These are phyloP conservation scores for Ianthella basta DNA, from an alignment of 37 sponge, comb jelly and placozoan species.

Conservation along the genomic window DNA sequence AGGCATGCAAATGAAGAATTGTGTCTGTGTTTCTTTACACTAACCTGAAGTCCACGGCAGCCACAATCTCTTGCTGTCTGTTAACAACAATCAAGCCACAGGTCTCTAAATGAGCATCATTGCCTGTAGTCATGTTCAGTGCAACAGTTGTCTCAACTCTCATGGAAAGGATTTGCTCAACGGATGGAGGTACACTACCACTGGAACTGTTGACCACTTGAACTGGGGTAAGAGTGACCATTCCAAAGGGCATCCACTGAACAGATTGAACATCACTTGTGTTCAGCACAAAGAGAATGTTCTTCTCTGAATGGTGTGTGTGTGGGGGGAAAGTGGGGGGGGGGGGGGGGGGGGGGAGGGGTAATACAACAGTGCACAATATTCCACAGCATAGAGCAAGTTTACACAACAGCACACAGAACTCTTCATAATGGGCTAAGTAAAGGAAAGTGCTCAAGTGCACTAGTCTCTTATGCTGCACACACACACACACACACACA, in stretches of 20 bases:
- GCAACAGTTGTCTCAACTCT: not conserved
- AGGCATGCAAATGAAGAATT: too few relatives aligned
- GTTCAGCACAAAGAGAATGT: not conserved
- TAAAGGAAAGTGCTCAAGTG: not conserved
- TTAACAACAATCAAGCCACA: slow-evolving; percentile 5
- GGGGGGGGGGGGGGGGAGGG: too few relatives aligned
- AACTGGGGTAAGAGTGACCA: not conserved
- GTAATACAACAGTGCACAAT: too few relatives aligned
- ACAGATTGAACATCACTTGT: not conserved
- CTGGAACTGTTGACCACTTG: not conserved
- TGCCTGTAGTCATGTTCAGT: not conserved
- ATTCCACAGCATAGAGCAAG: not conserved
- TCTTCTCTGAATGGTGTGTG: slow-evolving; percentile 23
- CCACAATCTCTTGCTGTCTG: slow-evolving; percentile 1
- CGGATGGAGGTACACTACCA: not conserved
- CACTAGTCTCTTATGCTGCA: not conserved
- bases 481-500: not conserved
- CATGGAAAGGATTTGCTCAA: slow-evolving; percentile 5
- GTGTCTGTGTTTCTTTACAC: not conserved
- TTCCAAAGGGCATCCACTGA: not conserved
- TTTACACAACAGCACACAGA: not conserved
- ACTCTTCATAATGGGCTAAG: not conserved
- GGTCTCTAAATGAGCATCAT: not conserved
- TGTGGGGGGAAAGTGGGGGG: too few relatives aligned
- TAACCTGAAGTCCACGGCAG: not conserved